Percentiles rank a stretch among this genome's conserved stretches.
Evolutionary conservation across 2,113 vertebrate genomes (phyloP).

Genomic region (Micronycteris hirsuta): DNA sequence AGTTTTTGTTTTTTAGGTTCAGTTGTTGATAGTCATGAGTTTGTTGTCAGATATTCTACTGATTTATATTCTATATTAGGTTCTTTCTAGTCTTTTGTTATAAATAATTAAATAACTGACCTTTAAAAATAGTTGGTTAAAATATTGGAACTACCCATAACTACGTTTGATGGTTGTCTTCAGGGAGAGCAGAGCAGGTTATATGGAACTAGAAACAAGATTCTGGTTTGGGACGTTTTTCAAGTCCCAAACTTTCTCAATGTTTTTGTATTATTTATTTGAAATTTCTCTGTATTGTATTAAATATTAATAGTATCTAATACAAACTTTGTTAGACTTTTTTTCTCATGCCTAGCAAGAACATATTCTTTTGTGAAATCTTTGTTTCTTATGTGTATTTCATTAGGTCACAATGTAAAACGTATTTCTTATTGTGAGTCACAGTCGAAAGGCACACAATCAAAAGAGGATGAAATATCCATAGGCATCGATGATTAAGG

Average conservation of each 20-base stretch:
- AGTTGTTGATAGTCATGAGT: too few species aligned
- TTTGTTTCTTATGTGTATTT: slow-evolving; percentile 1
- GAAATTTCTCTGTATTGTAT: neutral
- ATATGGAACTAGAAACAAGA: neutral
- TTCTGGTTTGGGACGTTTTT: neutral
- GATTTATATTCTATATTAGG: neutral
- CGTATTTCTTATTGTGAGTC: slow-evolving; percentile 11
- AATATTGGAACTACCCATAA: neutral
- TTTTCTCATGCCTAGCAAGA: neutral
- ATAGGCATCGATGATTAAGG: neutral
- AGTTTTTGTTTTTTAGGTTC: too few species aligned
- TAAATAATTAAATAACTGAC: neutral
- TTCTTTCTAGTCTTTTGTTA: neutral
- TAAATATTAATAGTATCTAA: neutral
- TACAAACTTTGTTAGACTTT: neutral
- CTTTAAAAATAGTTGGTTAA: neutral
- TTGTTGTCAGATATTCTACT: neutral
- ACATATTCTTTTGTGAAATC: neutral
- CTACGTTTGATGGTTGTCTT: neutral
- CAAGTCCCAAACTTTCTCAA: neutral
- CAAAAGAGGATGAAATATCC: neutral
- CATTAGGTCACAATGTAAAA: neutral
- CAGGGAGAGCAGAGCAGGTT: neutral
- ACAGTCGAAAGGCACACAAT: neutral
- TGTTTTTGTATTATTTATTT: neutral